Base-by-base conservation (phyloP, 2,113 vertebrate species). In the Ranitomeya imitator region DNA sequence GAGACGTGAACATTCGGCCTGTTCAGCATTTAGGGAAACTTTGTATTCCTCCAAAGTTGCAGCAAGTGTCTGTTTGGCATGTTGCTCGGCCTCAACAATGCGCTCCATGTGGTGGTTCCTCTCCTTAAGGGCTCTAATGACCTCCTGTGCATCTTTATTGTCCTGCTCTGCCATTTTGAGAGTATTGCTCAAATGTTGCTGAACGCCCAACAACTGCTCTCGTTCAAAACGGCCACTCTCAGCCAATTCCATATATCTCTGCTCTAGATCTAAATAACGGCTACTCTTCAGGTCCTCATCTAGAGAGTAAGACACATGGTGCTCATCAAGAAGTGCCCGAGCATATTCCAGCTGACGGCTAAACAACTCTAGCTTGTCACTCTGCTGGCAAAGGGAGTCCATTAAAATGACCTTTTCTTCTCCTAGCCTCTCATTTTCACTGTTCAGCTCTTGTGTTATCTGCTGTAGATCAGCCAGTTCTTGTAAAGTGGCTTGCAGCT, bases 141-240 rank as follows among this genome's bases (percentile, higher is more conserved):
- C 95, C 90, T 97, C 97, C 21, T 99, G 97, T 10, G 97, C 97
- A 86, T 99, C 98, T 7, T 97, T 97, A 83, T 98, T 98, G 93
- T 99, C 98, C 90, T 98, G 97, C 16, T 99, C 98, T 0, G 98
- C 97, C 97, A 99, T 97, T 92, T 99, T 98, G 90, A 99, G 89
- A 0, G 98, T 98, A 91, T 98, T 98, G 91, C 97, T 99, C n/a
- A 99, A 84, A 80, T 99, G 97, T 87, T 99, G 98, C 89, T 99
- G 98, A 52, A 99, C 98, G 0, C 97, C 98, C 2, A 99, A 92
- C 7, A 99, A 96, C 92, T 99, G 98, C 91, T 99, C 98, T 5
- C 97, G 93, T 79, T 99, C 98, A 15, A 99, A 99, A 61, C 97
- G 97, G 11, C 96, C 95, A 0, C 97, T 99, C 90, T 99, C 97